Evolutionary conservation across 2,113 vertebrate genomes (phyloP).

Genomic region (Neolamprologus variostigma): DNA sequence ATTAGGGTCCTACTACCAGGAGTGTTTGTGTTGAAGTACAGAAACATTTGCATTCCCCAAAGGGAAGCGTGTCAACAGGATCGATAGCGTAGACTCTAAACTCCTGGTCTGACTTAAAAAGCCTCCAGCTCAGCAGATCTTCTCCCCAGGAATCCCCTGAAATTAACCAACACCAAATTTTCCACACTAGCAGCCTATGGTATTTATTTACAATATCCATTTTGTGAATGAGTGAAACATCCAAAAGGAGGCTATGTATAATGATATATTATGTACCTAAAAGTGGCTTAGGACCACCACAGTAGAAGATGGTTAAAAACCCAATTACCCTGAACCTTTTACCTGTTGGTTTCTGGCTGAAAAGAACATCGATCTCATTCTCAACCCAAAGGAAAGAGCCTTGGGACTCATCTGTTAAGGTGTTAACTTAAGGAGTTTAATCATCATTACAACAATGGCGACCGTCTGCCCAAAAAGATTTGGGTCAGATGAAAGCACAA

Average conservation of each 20-base stretch:
- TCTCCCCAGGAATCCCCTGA: conserved; percentile 14
- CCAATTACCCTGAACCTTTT: neutral
- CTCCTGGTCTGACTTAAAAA: conserved; percentile 39
- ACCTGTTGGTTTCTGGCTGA: conserved; percentile 24
- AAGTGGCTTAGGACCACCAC: neutral
- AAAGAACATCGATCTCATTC: conserved; percentile 43
- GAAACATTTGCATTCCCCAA: conserved; percentile 66
- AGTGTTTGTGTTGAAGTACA: conserved; percentile 56
- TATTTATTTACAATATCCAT: neutral
- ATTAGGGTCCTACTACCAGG: conserved; percentile 56
- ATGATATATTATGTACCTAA: neutral
- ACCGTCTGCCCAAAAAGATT: neutral
- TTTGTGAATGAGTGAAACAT: neutral
- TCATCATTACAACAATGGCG: neutral
- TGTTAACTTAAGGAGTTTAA: conserved; percentile 11
- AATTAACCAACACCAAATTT: conserved; percentile 27
- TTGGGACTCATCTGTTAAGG: conserved; percentile 28
- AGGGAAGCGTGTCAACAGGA: conserved; percentile 61
- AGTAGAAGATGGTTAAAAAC: conserved; percentile 4
- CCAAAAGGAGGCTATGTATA: neutral
- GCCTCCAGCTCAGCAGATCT: conserved; percentile 49
- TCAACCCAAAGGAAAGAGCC: conserved; percentile 21
- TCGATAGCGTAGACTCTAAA: conserved; percentile 57
- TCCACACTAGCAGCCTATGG: neutral
- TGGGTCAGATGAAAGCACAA: neutral